Conservation (phyloP, 2,888 invertebrate species). For the Cosmia trapezina region DNA sequence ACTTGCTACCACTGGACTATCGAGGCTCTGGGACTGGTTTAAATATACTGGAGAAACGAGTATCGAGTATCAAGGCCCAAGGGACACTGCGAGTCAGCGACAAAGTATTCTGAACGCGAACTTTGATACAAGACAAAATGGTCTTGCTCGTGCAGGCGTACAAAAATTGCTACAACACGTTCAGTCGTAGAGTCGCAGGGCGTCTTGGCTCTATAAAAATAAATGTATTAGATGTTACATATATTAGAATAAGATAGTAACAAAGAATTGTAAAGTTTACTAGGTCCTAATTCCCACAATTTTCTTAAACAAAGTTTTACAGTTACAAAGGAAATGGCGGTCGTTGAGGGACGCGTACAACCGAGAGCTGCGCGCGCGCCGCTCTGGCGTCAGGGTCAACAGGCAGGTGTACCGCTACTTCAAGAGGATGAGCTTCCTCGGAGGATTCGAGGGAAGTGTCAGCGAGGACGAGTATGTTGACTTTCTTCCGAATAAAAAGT, state of each 20-base stretch:
- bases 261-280: background rate
- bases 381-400: constrained; percentile 73
- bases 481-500: constrained; percentile 30
- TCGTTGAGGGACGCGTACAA: constrained; percentile 86
- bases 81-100: background rate
- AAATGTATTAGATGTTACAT: background rate
- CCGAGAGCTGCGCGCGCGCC: constrained; percentile 80
- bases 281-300: constrained; percentile 11
- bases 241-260: background rate
- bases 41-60: constrained; percentile 1
- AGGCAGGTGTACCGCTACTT: constrained; percentile 84
- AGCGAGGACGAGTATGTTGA: constrained; percentile 79
- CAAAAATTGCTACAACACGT: background rate
- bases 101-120: background rate
- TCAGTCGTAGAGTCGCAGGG: background rate
- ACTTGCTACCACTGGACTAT: background rate
- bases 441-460: constrained; percentile 80
- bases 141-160: constrained; percentile 2
- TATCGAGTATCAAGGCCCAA: constrained; percentile 10
- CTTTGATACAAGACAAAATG: background rate
- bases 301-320: constrained; percentile 76
- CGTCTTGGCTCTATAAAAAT: background rate
- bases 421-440: constrained; percentile 84
- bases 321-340: constrained; percentile 86
- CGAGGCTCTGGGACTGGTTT: background rate